These are phyloP conservation scores for Lycocerus yunnanus DNA, from an alignment of 2,888 invertebrate species.

Conservation along the genomic window DNA sequence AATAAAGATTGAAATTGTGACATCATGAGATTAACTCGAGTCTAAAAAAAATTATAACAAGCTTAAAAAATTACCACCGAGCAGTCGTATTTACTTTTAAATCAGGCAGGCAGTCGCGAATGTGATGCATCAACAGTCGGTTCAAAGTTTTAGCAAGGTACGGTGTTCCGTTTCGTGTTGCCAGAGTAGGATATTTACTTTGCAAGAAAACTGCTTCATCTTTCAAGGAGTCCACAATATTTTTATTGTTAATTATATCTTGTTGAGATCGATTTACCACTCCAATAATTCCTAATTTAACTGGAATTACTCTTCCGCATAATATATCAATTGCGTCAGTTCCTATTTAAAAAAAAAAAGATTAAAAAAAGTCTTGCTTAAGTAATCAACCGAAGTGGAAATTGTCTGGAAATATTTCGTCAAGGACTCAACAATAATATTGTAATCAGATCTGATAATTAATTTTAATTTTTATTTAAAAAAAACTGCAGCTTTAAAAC, in stretches of 20 bases:
- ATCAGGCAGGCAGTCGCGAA: conserved; percentile 97
- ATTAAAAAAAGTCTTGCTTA: background rate
- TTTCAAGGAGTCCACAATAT: conserved; percentile 84
- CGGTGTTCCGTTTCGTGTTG: conserved; percentile 93
- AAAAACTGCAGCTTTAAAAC: too few species aligned
- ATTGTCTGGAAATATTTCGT: too few species aligned
- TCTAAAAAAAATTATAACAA: conserved; percentile 60
- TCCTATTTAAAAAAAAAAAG: conserved; percentile 59
- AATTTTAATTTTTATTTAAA: too few species aligned
- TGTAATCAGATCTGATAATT: too few species aligned
- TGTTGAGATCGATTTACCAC: conserved; percentile 98
- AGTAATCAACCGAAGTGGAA: background rate
- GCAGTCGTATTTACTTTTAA: conserved; percentile 75
- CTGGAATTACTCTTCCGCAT: conserved; percentile 96
- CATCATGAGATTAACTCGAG: conserved; percentile 95
- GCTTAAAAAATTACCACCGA: background rate
- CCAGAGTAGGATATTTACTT: conserved; percentile 96
- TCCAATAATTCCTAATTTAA: conserved; percentile 98
- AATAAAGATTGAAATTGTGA: conserved; percentile 97
- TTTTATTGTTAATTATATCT: conserved; percentile 91
- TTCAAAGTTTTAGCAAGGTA: conserved; percentile 97
- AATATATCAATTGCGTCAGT: conserved; percentile 99
- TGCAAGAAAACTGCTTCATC: conserved; percentile 95
- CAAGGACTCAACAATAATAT: too few species aligned
- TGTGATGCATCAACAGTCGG: conserved; percentile 97